A percentile compares a stretch with the other conserved stretches of the same genome.
Conservation (phyloP, 2,797 vertebrate genomes). For the Xyrichtys novacula region DNA sequence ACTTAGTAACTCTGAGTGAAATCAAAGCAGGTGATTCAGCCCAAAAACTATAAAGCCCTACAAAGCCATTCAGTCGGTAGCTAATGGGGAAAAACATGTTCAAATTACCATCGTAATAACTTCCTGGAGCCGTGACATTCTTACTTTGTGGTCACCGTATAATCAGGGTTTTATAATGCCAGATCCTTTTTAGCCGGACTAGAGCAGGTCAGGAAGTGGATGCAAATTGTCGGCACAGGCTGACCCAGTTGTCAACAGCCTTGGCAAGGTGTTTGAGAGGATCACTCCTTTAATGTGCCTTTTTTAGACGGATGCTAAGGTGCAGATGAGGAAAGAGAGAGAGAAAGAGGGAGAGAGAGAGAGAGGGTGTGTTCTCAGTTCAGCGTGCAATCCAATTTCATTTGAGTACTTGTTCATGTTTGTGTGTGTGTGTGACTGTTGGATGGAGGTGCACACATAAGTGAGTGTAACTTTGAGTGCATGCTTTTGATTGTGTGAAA, state of each 20-base stretch:
- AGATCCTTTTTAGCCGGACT: conserved; percentile 47
- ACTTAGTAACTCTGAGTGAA: no score
- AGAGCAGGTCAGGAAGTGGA: conserved; percentile 48
- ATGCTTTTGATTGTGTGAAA: conserved; percentile 52
- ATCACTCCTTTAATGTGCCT: conserved; percentile 16
- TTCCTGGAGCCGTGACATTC: not conserved
- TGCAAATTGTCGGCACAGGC: conserved; percentile 46
- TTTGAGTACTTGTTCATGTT: not conserved
- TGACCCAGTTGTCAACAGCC: conserved; percentile 60
- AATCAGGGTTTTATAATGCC: conserved; percentile 44
- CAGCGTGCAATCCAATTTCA: conserved; percentile 34
- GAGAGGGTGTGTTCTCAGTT: not conserved
- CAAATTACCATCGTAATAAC: conserved; percentile 15
- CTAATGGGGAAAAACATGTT: conserved; percentile 2
- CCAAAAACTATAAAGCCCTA: conserved; percentile 2
- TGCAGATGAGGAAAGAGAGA: not conserved
- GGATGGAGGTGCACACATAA: conserved; percentile 5
- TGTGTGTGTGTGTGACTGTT: conserved; percentile 6
- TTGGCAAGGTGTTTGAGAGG: conserved; percentile 34
- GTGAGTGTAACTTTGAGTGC: conserved; percentile 41
- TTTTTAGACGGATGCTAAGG: conserved; percentile 39
- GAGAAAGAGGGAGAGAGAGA: not conserved
- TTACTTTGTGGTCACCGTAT: conserved; percentile 23
- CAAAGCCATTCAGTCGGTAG: not conserved
- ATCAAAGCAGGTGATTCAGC: not conserved